Evolutionary conservation across 2,888 invertebrate genomes (phyloP).

Genomic region (Lasioglossum malachurum): DNA sequence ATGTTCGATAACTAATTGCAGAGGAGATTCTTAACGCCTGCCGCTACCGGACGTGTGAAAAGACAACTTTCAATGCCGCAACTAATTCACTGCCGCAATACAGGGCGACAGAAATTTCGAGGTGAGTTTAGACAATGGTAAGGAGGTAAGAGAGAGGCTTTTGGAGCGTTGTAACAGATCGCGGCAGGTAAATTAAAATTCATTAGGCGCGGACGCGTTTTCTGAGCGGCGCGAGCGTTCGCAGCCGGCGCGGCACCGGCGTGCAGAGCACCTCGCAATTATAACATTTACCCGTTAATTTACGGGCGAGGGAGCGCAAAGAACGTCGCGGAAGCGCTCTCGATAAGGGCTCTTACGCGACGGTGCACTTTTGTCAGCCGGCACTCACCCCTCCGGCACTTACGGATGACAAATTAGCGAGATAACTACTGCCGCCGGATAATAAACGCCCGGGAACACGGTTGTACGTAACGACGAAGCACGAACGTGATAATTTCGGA

Average conservation of each 20-base stretch:
- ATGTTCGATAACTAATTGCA: background rate
- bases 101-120: background rate
- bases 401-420: constrained; percentile 70
- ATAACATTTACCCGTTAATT: constrained; percentile 54
- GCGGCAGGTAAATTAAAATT: constrained; percentile 20
- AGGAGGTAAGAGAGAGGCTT: background rate
- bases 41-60: background rate
- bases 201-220: constrained; percentile 21
- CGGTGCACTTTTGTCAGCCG: constrained; percentile 60
- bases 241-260: background rate
- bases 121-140: background rate
- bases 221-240: background rate
- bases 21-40: background rate
- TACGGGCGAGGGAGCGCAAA: constrained; percentile 42
- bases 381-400: constrained; percentile 51
- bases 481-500: constrained; percentile 61
- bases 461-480: constrained; percentile 49
- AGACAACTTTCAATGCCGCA: background rate
- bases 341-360: constrained; percentile 51
- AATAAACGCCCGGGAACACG: constrained; percentile 64
- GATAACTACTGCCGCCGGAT: constrained; percentile 68
- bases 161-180: background rate
- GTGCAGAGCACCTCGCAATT: constrained; percentile 39
- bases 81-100: background rate
- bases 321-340: constrained; percentile 46